Conservation (phyloP, 1,140 invertebrate species). For the Aethina tumida region DNA sequence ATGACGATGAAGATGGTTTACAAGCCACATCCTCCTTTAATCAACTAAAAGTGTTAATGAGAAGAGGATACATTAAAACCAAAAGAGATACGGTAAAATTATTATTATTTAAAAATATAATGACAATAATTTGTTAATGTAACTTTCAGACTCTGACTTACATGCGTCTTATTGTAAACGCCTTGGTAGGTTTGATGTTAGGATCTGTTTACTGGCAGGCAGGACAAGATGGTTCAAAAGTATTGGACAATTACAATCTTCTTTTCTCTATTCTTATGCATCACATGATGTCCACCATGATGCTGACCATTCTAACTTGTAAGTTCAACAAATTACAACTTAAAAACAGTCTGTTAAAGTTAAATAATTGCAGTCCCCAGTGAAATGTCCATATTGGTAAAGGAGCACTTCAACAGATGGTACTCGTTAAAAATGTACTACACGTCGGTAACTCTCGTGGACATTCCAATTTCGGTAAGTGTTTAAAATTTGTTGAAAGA, state of each 20-base stretch:
- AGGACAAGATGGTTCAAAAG: conserved; percentile 59
- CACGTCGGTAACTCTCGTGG: conserved; percentile 73
- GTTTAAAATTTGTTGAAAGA: conserved; percentile 5
- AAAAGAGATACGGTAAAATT: conserved; percentile 55
- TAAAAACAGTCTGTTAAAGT: conserved; percentile 4
- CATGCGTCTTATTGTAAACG: conserved; percentile 64
- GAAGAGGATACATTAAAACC: conserved; percentile 58
- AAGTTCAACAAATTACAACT: conserved; percentile 33
- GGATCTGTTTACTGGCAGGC: conserved; percentile 59
- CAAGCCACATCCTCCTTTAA: conserved; percentile 61
- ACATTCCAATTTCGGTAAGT: conserved; percentile 64
- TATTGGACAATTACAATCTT: conserved; percentile 73
- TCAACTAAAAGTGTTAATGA: conserved; percentile 59
- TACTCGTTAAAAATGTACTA: conserved; percentile 92
- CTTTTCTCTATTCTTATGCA: conserved; percentile 74
- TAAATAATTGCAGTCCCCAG: conserved; percentile 65
- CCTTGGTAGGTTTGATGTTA: conserved; percentile 61
- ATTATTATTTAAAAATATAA: conserved; percentile 4
- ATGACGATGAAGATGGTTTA: conserved; percentile 21
- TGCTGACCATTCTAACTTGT: conserved; percentile 77
- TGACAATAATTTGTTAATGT: conserved; percentile 4
- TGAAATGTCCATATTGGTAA: conserved; percentile 81
- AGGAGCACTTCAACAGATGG: conserved; percentile 95
- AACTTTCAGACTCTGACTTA: conserved; percentile 77
- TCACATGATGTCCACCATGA: conserved; percentile 77